Percentiles rank a stretch among this genome's conserved stretches.
Conservation (phyloP, 2,888 invertebrate species). For the Smittia sp. region DNA sequence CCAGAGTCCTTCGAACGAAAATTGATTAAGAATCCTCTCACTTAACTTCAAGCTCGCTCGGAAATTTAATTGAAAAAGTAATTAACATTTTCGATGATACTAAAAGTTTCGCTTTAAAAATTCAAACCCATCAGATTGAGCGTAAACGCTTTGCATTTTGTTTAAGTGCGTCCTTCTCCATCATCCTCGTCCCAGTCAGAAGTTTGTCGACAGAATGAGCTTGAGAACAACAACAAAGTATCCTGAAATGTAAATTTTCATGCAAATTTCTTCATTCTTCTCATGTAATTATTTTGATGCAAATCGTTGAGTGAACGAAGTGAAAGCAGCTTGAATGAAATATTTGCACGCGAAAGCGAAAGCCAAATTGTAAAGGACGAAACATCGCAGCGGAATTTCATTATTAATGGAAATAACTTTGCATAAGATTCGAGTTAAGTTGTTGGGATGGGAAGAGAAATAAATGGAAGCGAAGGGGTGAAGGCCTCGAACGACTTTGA, state of each 20-base stretch:
- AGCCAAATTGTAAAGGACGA: too few species aligned
- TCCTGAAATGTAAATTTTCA: conserved; percentile 11
- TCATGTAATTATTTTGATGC: conserved; percentile 19
- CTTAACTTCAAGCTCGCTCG: background rate
- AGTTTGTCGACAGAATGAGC: background rate
- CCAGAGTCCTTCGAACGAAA: background rate
- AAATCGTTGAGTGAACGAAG: background rate
- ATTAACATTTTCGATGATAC: background rate
- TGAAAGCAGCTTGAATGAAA: background rate
- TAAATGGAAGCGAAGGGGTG: too few species aligned
- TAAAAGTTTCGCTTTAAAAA: background rate
- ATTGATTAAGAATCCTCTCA: background rate
- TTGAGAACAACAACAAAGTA: background rate
- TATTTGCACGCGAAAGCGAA: background rate
- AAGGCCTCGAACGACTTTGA: too few species aligned
- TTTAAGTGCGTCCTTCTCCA: background rate
- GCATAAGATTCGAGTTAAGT: too few species aligned
- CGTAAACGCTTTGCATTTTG: background rate
- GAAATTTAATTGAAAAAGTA: background rate
- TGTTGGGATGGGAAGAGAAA: too few species aligned
- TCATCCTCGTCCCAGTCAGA: background rate
- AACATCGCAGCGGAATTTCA: too few species aligned
- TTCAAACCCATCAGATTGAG: background rate
- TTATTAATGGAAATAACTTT: too few species aligned
- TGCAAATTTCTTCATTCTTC: conserved; percentile 8